A percentile compares a stretch with the other conserved stretches of the same genome.
Evolutionary conservation across 2,113 vertebrate genomes (phyloP).

Genomic region (Danio rerio): DNA sequence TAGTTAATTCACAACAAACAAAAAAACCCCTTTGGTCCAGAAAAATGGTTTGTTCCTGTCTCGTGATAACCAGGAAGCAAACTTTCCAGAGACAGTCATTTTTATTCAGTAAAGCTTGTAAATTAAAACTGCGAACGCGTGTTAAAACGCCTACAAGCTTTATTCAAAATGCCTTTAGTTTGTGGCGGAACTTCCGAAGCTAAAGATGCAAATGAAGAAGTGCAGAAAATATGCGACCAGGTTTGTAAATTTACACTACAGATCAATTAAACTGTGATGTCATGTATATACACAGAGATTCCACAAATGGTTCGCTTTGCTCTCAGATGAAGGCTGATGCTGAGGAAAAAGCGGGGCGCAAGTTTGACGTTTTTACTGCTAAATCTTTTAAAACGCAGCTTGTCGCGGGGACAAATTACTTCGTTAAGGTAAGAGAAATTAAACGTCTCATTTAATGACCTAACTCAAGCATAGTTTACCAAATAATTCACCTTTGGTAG

Average conservation of each 20-base stretch:
- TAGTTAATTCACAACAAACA: neutral
- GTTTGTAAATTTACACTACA: constrained; percentile 67
- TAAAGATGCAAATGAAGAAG: constrained; percentile 63
- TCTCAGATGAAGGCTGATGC: constrained; percentile 65
- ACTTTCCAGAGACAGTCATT: neutral
- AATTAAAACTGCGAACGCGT: too few relatives aligned
- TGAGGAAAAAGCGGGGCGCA: constrained; percentile 65
- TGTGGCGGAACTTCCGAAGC: constrained; percentile 65
- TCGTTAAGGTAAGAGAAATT: constrained; percentile 82
- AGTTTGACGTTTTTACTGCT: constrained; percentile 64
- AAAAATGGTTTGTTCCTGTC: constrained; percentile 13
- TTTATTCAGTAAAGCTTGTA: too few relatives aligned
- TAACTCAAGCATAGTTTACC: too few relatives aligned
- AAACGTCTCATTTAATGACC: too few relatives aligned
- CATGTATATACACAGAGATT: neutral
- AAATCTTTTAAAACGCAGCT: constrained; percentile 69
- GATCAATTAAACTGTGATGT: neutral
- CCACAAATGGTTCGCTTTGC: neutral
- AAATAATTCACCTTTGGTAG: neutral
- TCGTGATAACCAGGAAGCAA: constrained; percentile 17
- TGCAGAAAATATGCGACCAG: constrained; percentile 74
- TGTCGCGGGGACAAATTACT: constrained; percentile 81
- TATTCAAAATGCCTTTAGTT: constrained; percentile 60
- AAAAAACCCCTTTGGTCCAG: neutral
- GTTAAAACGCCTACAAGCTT: too few relatives aligned